Conservation (phyloP, 2,888 invertebrate species). For the Cephus rjabovi region DNA sequence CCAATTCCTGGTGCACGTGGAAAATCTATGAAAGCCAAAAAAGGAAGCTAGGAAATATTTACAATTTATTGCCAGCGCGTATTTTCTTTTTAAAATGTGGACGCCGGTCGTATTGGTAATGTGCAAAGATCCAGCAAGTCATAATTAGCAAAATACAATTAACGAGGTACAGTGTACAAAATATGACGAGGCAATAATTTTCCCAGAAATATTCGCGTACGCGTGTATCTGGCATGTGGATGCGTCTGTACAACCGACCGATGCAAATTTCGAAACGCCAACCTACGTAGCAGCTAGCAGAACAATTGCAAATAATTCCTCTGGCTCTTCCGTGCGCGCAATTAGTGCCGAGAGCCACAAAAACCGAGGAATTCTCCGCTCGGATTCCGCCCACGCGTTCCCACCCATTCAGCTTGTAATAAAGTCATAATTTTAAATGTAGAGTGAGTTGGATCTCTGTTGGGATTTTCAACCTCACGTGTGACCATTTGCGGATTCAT, state of each 20-base stretch:
- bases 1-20: background rate
- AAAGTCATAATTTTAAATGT: slow-evolving; percentile 18
- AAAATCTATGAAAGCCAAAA: background rate
- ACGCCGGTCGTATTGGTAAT: background rate
- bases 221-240: background rate
- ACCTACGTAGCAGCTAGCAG: background rate
- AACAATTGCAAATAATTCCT: background rate
- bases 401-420: slow-evolving; percentile 11
- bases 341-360: background rate
- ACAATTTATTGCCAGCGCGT: background rate
- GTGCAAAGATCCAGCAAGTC: background rate
- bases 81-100: background rate
- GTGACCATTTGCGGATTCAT: background rate
- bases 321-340: background rate
- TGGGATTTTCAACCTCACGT: slow-evolving; percentile 1
- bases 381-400: background rate
- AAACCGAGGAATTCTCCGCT: background rate
- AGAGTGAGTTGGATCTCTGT: slow-evolving; percentile 7
- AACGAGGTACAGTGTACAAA: background rate
- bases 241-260: background rate
- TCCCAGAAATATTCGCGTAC: background rate
- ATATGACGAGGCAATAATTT: background rate
- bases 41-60: background rate
- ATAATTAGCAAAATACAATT: background rate
- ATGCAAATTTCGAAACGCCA: background rate